Evolutionary conservation across 2,113 vertebrate genomes (phyloP).

Genomic region (Microcebus griseorufus): DNA sequence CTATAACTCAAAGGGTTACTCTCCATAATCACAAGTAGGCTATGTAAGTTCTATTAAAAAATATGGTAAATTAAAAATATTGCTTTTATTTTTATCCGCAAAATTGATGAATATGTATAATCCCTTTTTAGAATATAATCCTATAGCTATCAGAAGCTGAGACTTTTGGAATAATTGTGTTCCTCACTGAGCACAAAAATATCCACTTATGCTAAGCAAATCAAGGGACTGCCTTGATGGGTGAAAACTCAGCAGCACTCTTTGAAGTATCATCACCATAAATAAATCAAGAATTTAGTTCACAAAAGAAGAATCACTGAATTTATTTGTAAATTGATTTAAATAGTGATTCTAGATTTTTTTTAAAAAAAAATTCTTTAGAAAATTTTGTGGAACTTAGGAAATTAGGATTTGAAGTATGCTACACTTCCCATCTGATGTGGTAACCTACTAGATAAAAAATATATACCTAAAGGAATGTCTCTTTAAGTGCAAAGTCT

Average conservation of each 20-base stretch:
- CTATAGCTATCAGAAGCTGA: constrained; percentile 9
- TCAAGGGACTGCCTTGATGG: not conserved
- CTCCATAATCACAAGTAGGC: not conserved
- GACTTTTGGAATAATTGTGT: constrained; percentile 18
- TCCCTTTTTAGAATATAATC: constrained; percentile 32
- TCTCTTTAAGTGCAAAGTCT: not conserved
- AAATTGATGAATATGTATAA: constrained; percentile 51
- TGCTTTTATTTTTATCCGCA: constrained; percentile 43
- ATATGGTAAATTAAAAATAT: constrained; percentile 42
- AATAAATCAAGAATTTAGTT: constrained; percentile 48
- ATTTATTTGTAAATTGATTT: constrained; percentile 49
- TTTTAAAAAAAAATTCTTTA: not conserved
- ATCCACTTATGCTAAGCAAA: constrained; percentile 53
- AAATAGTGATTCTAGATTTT: not conserved
- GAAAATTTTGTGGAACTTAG: not conserved
- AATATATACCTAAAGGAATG: not conserved
- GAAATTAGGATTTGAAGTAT: not conserved
- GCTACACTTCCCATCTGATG: not conserved
- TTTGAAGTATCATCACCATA: constrained; percentile 33
- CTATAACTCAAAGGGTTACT: not conserved
- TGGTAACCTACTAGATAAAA: not conserved
- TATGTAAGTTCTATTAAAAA: not conserved
- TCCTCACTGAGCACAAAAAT: constrained; percentile 47
- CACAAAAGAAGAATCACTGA: constrained; percentile 8
- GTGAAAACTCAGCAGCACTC: constrained; percentile 24